phyloP scores from a whole-genome alignment of 2,888 invertebrate species.

The Oscheius onirici region DNA sequence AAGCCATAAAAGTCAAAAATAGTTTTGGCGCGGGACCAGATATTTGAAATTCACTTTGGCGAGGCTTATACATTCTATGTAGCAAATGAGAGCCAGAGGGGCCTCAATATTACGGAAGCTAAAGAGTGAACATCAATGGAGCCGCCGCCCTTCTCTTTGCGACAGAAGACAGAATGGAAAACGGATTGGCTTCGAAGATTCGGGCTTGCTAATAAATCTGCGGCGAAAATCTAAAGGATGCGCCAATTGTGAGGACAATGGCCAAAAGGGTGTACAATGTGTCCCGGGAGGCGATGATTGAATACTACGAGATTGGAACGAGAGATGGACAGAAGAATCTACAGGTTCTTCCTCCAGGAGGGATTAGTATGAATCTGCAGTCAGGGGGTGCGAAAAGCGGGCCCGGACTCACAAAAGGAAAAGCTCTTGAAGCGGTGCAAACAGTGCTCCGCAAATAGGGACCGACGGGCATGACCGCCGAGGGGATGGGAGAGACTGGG shows the following conservation, averaged over 20 bases:
- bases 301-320: neutral
- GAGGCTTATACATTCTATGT: too few relatives aligned
- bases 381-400: conserved; percentile 27
- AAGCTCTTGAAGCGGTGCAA: conserved; percentile 29
- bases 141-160: neutral
- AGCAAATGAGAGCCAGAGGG: too few relatives aligned
- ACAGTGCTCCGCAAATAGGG: conserved; percentile 10
- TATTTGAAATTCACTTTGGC: too few relatives aligned
- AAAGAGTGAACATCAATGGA: neutral
- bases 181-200: neutral
- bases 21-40: too few relatives aligned
- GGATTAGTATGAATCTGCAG: conserved; percentile 27
- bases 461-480: too few relatives aligned
- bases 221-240: conserved; percentile 3
- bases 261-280: neutral
- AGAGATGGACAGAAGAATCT: neutral
- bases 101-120: too few relatives aligned
- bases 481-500: too few relatives aligned
- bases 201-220: conserved; percentile 3
- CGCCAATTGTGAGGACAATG: neutral
- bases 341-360: neutral
- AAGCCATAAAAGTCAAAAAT: too few relatives aligned
- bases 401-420: conserved; percentile 24
- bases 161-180: neutral
- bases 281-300: conserved; percentile 6